Conservation (phyloP, 1,140 invertebrate genomes). For the Ostrea denselamellosa region DNA sequence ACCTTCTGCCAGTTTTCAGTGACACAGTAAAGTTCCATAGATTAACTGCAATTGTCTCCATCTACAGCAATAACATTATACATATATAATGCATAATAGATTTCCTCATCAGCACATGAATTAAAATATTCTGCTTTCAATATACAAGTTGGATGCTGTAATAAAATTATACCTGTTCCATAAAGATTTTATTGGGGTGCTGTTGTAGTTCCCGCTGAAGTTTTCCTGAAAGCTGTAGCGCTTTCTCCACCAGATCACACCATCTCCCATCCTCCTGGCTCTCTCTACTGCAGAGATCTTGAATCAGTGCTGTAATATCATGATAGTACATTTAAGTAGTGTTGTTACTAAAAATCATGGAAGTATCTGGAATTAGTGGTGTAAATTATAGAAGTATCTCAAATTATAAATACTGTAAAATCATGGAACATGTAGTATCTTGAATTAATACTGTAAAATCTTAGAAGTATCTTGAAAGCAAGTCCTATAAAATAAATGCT, state of each 20-base stretch:
- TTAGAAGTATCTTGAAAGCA: not conserved
- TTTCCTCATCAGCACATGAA: too few species aligned
- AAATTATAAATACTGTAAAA: too few species aligned
- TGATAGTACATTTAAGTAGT: not conserved
- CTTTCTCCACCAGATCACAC: slow-evolving; percentile 15
- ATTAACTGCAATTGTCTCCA: slow-evolving; percentile 61
- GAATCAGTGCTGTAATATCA: not conserved
- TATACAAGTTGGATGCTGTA: not conserved
- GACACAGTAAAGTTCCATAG: slow-evolving; percentile 68
- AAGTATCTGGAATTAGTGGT: not conserved
- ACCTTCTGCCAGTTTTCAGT: slow-evolving; percentile 61
- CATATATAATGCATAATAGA: too few species aligned
- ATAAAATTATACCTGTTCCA: slow-evolving; percentile 1
- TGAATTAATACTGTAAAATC: not conserved
- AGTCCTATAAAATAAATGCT: not conserved
- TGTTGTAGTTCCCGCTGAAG: not conserved
- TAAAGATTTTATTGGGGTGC: not conserved
- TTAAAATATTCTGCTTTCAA: too few species aligned
- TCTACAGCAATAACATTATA: slow-evolving; percentile 47
- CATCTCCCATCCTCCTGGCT: slow-evolving; percentile 15
- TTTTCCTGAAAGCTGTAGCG: not conserved
- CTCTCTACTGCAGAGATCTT: not conserved
- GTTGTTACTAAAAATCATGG: not conserved
- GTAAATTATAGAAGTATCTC: not conserved
- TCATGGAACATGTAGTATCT: too few species aligned